Percentiles rank a stretch among this genome's conserved stretches.
These are phyloP conservation scores for Ctenomys sociabilis DNA, from an alignment of 2,113 vertebrate species.

Conservation along the genomic window DNA sequence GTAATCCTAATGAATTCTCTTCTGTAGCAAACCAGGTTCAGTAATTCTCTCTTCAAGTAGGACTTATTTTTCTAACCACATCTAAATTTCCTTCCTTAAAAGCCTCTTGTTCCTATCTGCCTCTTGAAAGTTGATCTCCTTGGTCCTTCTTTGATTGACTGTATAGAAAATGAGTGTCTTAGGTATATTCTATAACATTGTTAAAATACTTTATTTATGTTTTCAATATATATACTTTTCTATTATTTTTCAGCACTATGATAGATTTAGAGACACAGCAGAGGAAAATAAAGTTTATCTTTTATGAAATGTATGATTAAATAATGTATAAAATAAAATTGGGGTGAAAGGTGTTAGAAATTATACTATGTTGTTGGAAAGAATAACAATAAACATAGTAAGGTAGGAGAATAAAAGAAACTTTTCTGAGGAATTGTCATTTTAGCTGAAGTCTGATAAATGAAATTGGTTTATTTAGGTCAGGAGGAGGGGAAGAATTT, in stretches of 20 bases:
- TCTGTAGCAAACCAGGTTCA: not conserved
- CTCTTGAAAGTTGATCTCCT: conserved; percentile 27
- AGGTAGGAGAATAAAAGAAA: conserved; percentile 1
- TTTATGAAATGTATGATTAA: conserved; percentile 26
- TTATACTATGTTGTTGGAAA: not conserved
- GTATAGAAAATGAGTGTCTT: not conserved
- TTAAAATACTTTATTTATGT: not conserved
- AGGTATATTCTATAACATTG: conserved; percentile 8
- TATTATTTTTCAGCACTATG: not conserved
- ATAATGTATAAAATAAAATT: not conserved
- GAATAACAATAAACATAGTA: not conserved
- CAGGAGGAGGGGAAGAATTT: not conserved
- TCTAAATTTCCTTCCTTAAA: not conserved
- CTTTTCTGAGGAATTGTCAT: not conserved
- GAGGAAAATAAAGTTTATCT: not conserved
- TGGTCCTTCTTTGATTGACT: not conserved
- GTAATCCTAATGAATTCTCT: not conserved
- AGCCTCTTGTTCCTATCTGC: not conserved
- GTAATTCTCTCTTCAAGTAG: not conserved
- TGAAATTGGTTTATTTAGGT: not conserved
- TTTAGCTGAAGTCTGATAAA: conserved; percentile 6
- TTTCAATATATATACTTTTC: not conserved
- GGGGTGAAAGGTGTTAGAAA: not conserved
- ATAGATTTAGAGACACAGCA: not conserved
- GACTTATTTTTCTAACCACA: not conserved